Conservation (phyloP, 2,797 vertebrate genomes). For the Alectoris magna region DNA sequence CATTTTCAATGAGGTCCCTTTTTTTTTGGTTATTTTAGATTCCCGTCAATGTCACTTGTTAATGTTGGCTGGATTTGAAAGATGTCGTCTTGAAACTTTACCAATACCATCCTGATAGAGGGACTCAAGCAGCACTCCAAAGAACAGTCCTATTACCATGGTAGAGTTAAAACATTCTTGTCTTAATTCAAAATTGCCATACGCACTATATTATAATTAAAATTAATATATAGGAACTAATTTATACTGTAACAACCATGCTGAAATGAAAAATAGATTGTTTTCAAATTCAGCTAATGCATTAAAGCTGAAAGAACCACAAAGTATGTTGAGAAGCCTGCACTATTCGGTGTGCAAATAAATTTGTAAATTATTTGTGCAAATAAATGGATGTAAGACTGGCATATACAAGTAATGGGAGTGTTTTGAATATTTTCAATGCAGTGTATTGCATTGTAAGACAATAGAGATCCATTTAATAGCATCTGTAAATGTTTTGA, state of each 20-base stretch:
- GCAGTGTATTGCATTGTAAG: neutral
- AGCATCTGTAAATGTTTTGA: neutral
- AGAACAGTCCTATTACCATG: neutral
- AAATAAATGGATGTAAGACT: neutral
- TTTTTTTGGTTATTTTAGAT: neutral
- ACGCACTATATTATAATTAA: neutral
- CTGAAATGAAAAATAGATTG: neutral
- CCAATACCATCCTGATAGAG: neutral
- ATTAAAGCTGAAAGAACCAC: neutral
- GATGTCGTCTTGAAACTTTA: neutral
- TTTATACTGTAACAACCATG: neutral
- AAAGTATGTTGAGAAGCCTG: neutral
- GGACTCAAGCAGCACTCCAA: neutral
- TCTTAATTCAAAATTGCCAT: neutral
- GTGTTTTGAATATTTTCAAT: neutral
- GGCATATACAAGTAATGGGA: neutral
- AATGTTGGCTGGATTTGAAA: neutral
- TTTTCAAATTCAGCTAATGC: neutral
- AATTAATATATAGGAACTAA: neutral
- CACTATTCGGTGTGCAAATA: neutral
- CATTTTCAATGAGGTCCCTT: neutral
- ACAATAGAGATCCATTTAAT: neutral
- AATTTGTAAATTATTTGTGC: neutral
- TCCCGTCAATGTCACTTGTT: neutral
- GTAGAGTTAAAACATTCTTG: neutral